Percentiles rank a stretch among this genome's conserved stretches.
Evolutionary conservation across 64 coral and sea anemone species (phyloP).

Genomic region (Actinia equina): DNA sequence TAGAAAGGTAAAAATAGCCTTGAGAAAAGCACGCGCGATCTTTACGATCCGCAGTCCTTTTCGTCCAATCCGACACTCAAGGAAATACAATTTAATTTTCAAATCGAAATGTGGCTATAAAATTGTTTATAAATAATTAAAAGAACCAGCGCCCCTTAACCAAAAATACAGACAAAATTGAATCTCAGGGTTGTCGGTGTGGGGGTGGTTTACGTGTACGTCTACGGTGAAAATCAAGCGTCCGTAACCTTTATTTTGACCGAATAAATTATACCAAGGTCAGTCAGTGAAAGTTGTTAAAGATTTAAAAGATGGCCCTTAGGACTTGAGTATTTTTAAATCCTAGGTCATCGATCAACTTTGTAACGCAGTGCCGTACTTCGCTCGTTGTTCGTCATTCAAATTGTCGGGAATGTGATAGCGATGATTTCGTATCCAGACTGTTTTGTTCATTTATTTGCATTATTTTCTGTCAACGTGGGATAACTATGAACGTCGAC

Average conservation of each 20-base stretch:
- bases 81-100: background rate
- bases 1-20: background rate
- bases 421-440: background rate
- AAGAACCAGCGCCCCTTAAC: background rate
- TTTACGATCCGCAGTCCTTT: too few relatives aligned
- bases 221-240: background rate
- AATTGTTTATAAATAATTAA: background rate
- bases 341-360: background rate
- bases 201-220: background rate
- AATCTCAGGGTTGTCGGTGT: background rate
- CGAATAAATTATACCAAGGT: background rate
- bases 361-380: background rate
- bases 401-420: too few relatives aligned
- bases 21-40: background rate
- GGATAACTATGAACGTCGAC: background rate
- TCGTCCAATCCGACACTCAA: too few relatives aligned
- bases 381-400: too few relatives aligned
- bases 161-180: background rate
- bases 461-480: background rate
- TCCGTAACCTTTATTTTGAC: background rate
- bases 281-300: background rate
- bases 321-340: background rate
- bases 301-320: background rate
- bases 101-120: background rate
- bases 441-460: background rate